Evolutionary conservation across 2,797 vertebrate species (phyloP).

Genomic region (Alcedo quadribrachys): DNA sequence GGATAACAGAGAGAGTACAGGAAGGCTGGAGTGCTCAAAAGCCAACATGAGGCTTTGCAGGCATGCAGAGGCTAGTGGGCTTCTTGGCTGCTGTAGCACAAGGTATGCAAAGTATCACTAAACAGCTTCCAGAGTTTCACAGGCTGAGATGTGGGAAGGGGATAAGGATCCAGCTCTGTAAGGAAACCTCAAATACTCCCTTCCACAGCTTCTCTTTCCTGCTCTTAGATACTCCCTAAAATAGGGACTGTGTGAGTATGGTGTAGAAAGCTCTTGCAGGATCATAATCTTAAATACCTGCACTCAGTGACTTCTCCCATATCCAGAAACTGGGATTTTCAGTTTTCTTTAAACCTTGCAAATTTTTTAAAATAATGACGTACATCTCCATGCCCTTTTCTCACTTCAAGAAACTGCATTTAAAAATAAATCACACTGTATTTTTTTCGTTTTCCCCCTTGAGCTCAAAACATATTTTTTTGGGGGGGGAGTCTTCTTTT

Average conservation of each 20-base stretch:
- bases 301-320: not conserved
- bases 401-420: not conserved
- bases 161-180: not conserved
- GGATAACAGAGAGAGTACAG: not conserved
- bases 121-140: not conserved
- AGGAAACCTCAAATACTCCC: not conserved
- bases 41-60: not conserved
- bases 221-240: not conserved
- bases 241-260: not conserved
- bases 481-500: too few species aligned
- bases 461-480: not conserved
- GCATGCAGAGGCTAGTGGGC: not conserved
- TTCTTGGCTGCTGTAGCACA: not conserved
- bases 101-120: not conserved
- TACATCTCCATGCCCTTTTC: not conserved
- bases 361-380: not conserved
- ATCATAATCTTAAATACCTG: not conserved
- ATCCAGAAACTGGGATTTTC: not conserved
- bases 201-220: not conserved
- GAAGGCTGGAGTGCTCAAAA: not conserved
- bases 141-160: not conserved
- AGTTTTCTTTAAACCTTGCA: not conserved
- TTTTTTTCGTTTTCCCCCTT: not conserved
- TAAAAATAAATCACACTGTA: not conserved
- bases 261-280: not conserved